Evolutionary conservation across 92 coral and sea anemone species (phyloP), one percentile per base, ranked within the genome.

Genomic region (Epizoanthus ramosus): DNA sequence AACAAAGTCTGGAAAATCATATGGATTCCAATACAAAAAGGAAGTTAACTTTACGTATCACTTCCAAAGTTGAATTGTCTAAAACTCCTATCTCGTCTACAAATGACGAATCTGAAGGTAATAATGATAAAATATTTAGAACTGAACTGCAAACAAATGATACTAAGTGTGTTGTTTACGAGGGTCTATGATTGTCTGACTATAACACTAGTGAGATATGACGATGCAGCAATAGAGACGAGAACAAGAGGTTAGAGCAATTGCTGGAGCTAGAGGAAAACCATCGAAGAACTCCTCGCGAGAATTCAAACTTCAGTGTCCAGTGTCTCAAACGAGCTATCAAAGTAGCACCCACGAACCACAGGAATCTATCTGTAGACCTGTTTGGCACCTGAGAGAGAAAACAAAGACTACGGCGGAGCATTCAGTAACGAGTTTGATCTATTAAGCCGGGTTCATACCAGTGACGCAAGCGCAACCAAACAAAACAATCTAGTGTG

Each of bases 241-340:
- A 33, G 31, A 5, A 15, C 13, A 9, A 16, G 18, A 67, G 10
- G 9, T 28, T 9, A 17, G 47, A 33, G 8, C 6, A 67, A 16
- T 15, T 13, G 41, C 16, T 67, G 23, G 43, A 67, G 31, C 31
- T 28, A 28, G 7, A 33, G 4, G 8, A 35, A 33, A 80, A 84
- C 79, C 75, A 61, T 89, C 14, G 88, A 85, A 37, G 94, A 91
- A 22, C 92, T 88, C 0, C 79, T 88, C 60, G 74, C 75, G 16
- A 89, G 89, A 1, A 87, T 87, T n/a, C 79, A 73, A 76, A 54
- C 93, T 28, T 89, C 54, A 50, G 54, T 50, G 54, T 50, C 10
- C 15, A 50, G 54, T 9, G 14, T 50, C 15, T 50, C 54, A 50
- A 50, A 50, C 54, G 15, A 50, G 15, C 15, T 50, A 50, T 9